These are phyloP conservation scores for Beaufortia kweichowensis DNA, from an alignment of 2,113 vertebrate genomes.

Conservation along the genomic window DNA sequence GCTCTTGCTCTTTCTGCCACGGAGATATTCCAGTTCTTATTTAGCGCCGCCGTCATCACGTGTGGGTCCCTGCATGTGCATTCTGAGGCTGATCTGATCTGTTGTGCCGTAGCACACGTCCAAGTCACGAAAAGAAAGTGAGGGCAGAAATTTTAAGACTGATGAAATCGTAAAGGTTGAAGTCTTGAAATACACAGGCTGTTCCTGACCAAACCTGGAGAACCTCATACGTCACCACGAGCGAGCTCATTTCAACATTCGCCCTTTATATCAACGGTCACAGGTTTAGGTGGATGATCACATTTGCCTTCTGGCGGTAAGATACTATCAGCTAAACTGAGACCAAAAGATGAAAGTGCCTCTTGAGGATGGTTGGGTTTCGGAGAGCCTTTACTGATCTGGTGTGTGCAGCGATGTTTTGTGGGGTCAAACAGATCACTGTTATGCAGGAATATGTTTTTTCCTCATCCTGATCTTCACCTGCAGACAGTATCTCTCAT, in stretches of 20 bases:
- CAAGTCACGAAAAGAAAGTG: background rate
- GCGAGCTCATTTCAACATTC: slow-evolving; percentile 63
- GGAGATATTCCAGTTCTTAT: slow-evolving; percentile 62
- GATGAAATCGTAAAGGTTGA: slow-evolving; percentile 37
- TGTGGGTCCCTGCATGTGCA: slow-evolving; percentile 44
- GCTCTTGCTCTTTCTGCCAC: slow-evolving; percentile 49
- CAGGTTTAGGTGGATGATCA: slow-evolving; percentile 43
- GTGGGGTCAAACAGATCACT: background rate
- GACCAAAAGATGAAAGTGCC: slow-evolving; percentile 76
- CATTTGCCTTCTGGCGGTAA: slow-evolving; percentile 53
- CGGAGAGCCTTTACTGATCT: slow-evolving; percentile 43
- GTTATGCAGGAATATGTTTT: background rate
- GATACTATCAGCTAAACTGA: slow-evolving; percentile 60
- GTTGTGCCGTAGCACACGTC: background rate
- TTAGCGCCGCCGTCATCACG: slow-evolving; percentile 53
- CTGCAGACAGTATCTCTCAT: background rate
- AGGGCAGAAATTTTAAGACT: slow-evolving; percentile 42
- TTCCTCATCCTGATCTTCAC: slow-evolving; percentile 14
- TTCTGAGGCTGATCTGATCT: slow-evolving; percentile 10
- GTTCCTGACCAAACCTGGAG: slow-evolving; percentile 56
- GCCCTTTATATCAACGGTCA: slow-evolving; percentile 70
- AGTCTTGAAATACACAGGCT: slow-evolving; percentile 48
- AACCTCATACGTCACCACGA: slow-evolving; percentile 60
- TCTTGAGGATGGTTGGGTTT: slow-evolving; percentile 65
- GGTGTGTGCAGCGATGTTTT: slow-evolving; percentile 41